phyloP scores from a whole-genome alignment of 2,797 vertebrate genomes.

The Bufotes viridis region DNA sequence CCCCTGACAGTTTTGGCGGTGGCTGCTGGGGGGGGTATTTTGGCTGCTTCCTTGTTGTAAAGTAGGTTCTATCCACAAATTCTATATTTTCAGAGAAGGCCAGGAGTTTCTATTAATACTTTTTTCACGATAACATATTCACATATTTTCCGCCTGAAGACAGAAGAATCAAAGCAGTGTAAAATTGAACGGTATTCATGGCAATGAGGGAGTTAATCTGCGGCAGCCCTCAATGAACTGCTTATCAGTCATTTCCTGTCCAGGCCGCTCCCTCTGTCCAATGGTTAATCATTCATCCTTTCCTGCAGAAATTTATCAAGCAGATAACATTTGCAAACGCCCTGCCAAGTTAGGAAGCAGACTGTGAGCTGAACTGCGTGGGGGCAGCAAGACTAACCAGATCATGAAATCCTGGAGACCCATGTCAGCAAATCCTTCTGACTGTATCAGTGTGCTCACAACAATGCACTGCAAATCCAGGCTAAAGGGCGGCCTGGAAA shows the following conservation, averaged over 20 bases:
- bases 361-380: conserved; percentile 23
- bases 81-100: no score
- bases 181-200: not conserved
- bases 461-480: not conserved
- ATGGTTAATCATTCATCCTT: conserved; percentile 59
- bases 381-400: conserved; percentile 26
- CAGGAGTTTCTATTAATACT: not conserved
- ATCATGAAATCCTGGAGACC: conserved; percentile 16
- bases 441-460: not conserved
- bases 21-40: no score
- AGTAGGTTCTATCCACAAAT: no score
- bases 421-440: not conserved
- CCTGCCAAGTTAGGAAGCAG: conserved; percentile 53
- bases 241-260: conserved; percentile 62
- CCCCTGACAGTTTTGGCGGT: no score
- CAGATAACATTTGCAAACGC: conserved; percentile 50
- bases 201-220: conserved; percentile 35
- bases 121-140: not conserved
- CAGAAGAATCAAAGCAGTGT: not conserved
- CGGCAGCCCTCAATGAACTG: conserved; percentile 54
- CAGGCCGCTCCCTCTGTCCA: conserved; percentile 53
- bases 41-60: no score
- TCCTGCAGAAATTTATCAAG: conserved; percentile 49
- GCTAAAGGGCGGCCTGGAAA: not conserved
- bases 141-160: not conserved